A percentile compares a stretch with the other conserved stretches of the same genome.
Evolutionary conservation across 1,140 invertebrate species (phyloP).

Genomic region (Trypoxylus dichotomus): DNA sequence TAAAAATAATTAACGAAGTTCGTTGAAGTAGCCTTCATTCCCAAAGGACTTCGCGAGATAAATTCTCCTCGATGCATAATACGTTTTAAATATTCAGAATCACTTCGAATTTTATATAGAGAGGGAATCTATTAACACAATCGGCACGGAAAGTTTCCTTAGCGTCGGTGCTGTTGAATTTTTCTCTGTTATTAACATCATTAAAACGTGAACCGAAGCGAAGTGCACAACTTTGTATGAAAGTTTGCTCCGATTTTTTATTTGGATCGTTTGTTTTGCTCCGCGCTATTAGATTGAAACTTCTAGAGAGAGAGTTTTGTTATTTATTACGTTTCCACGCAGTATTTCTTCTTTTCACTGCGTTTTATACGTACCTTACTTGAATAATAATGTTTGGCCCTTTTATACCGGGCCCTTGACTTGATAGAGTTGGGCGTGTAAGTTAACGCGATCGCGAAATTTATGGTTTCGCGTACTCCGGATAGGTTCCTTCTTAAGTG

Average conservation of each 20-base stretch:
- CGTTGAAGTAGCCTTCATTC: neutral
- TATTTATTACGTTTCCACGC: neutral
- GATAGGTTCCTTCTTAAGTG: no score
- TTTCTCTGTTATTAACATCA: neutral
- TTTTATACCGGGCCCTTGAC: neutral
- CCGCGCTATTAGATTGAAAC: neutral
- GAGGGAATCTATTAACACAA: neutral
- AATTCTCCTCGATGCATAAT: neutral
- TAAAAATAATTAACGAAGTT: neutral
- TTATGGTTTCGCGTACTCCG: neutral
- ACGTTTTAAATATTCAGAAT: neutral
- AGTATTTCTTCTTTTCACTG: neutral
- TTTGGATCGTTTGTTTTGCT: neutral
- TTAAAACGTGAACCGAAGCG: neutral
- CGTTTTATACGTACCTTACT: neutral
- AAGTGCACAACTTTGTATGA: neutral
- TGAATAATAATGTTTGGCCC: neutral
- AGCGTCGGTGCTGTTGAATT: neutral
- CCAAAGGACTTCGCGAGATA: neutral
- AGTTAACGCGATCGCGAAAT: neutral
- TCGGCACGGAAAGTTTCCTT: neutral
- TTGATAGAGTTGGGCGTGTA: neutral
- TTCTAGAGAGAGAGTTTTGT: neutral
- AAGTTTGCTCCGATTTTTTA: neutral
- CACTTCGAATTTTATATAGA: neutral